Base-by-base conservation (phyloP, 2,113 vertebrate genomes). In the Petrocephalus microphthalmus region DNA sequence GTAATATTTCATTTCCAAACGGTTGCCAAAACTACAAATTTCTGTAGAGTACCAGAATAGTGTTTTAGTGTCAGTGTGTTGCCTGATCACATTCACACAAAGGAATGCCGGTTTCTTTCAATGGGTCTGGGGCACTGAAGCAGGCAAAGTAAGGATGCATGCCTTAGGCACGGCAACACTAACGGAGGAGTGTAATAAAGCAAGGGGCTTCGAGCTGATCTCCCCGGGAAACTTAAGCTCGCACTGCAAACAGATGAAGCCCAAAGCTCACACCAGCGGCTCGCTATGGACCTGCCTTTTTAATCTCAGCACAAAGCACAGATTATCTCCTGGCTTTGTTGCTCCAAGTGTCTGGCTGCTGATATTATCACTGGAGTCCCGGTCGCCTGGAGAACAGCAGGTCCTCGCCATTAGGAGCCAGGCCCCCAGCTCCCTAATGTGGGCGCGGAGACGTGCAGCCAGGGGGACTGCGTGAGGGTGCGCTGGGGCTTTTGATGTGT, bases 261-360 rank as follows among this genome's bases (percentile, higher is more conserved):
- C 4, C 83, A 84, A 47, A 84, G 20, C 47, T 49, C 45, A 13
- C n/a, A 52, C 83, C n/a, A 22, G 5, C 83, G 22, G 3, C 83
- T 85, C 25, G 84, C 51, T 52, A 5, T 53, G 47, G 47, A 53
- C 51, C 22, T n/a, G 13, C n/a, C 22, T n/a, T 85, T 85, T 53
- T 54, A 49, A 53, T 85, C 84, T 85, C 51, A 33, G 25, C 52
- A 85, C 84, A 54, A 85, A 54, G 84, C 84, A 56, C 84, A 85
- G 84, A 85, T 85, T 85, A 85, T 54, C 84, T 85, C 84, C 84
- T 33, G 19, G 84, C 84, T 85, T 83, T 83, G 81, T 49, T 83
- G 81, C 81, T 49, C 81, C 81, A 49, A 83, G 81, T 83, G 81
- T 47, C 81, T 83, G 81, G 81, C 81, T 85, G 84, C 29, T 54